Percentiles rank a stretch among this genome's conserved stretches.
These are phyloP conservation scores for Hippotragus niger DNA, from an alignment of 2,113 vertebrate genomes.

Conservation along the genomic window DNA sequence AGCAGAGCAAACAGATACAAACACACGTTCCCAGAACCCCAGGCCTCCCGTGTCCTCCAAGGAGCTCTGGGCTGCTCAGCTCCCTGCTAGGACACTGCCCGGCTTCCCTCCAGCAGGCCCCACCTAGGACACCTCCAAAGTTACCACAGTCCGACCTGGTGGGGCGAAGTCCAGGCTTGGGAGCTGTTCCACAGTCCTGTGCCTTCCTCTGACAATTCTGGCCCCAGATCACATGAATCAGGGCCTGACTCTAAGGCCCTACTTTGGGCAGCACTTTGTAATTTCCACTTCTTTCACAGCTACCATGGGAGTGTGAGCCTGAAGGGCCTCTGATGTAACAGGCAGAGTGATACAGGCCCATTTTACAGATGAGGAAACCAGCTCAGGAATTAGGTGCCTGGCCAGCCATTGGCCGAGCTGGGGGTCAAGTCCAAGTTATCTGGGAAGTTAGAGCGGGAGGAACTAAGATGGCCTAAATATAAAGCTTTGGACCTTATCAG, in stretches of 20 bases:
- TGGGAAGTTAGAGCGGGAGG: not conserved
- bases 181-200: not conserved
- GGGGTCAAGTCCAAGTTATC: not conserved
- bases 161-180: not conserved
- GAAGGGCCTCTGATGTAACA: not conserved
- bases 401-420: not conserved
- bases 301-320: accelerated
- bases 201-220: not conserved
- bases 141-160: not conserved
- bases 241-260: not conserved
- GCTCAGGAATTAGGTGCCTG: not conserved
- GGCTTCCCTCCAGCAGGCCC: not conserved
- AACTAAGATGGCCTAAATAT: not conserved
- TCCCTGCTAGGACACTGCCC: not conserved
- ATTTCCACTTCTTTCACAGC: not conserved
- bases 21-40: not conserved
- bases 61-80: not conserved
- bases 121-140: not conserved
- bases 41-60: not conserved
- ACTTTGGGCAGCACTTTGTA: not conserved
- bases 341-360: not conserved
- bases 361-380: not conserved
- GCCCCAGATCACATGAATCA: not conserved
- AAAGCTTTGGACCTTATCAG: not conserved
- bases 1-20: not conserved